Evolutionary conservation across 2,113 vertebrate species (phyloP), one percentile per base, ranked within the genome.

Genomic region (Prionailurus viverrinus): DNA sequence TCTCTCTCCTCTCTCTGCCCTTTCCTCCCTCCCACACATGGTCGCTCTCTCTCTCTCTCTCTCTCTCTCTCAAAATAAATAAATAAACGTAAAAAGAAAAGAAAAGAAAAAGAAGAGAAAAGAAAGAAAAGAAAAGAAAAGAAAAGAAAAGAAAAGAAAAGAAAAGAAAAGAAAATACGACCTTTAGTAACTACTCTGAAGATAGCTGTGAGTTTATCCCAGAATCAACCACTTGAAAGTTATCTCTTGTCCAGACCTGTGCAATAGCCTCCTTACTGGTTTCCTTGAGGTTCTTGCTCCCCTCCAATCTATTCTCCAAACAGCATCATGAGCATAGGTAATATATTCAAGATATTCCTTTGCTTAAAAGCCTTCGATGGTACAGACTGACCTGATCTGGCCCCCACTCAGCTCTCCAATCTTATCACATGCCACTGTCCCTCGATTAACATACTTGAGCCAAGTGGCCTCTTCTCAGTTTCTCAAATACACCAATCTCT

Each of bases 221-320:
- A 94, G 31, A 45, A 95, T 78, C 71, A 84, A 55, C 8, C 15
- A 25, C 79, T 78, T 91, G 23, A 93, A 97, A 79, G 61, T 93
- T 79, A 68, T 27, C 58, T 91, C 71, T 73, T 78, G 41, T 16
- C 25, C 55, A 86, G 53, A 73, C 5, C 14, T 76, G 45, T 86
- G 15, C 33, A 86, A 79, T 33, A 74, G 33, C 3, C 65, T 83
- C 29, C 14, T 58, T 78, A 39, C 29, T 55, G 41, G 9, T 53
- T 95, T 74, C 55, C 69, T 76, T 69, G 25, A 84, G 55, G 88
- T 31, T 92, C 82, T 69, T 55, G 45, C 2, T 88, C 2, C n/a
- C 45, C 3, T 83, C 19, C 39, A 95, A 41, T 61, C 48, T 80
- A 29, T 73, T 85, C 29, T 81, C 23, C 73, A 85, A 4, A 73